Evolutionary conservation across 2,113 vertebrate species (phyloP), one percentile per base, ranked within the genome.

Genomic region (Thymallus thymallus): DNA sequence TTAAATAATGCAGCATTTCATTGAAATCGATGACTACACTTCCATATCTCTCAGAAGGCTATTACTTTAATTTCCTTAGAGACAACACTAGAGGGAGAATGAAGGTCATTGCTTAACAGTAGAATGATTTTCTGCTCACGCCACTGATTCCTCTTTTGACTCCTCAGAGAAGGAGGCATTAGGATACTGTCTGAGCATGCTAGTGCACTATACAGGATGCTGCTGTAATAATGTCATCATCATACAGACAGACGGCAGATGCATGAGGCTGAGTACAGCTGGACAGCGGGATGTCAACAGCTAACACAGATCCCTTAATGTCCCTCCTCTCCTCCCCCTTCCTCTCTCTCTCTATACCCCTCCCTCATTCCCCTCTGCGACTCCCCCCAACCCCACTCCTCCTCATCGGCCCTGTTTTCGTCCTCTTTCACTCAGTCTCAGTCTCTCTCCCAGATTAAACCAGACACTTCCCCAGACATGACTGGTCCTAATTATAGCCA

Each of bases 401-500:
- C 46, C 58, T 45, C 71, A 10, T 41, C 81, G 67, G 67, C 78
- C 70, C 61, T 64, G 23, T 71, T 77, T 71, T 69, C 72, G 13
- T 41, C 63, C 74, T 68, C 76, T 77, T 55, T 78, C 78, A 80
- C 79, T n/a, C 72, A 66, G 69, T 20, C 51, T 64, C n/a, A 30
- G 26, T 30, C 69, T 64, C 62, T 30, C 12, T 20, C 23, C 60
- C 35, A 24, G 5, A 23, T 64, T 62, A 64, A 66, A 65, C 30
- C 1, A 62, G 45, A 51, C 61, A 22, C 61, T 41, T 58, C 75
- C 71, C 75, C 61, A 81, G 79, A 83, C n/a, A 4, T 7, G 29
- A 48, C 65, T 71, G 77, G 65, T 48, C 80, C 90, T 87, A 90
- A 91, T 89, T 83, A 87, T 90, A 89, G 85, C 32, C 3, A n/a